Base-by-base conservation (phyloP, 2,797 vertebrate genomes). In the Ceyx erithaca region DNA sequence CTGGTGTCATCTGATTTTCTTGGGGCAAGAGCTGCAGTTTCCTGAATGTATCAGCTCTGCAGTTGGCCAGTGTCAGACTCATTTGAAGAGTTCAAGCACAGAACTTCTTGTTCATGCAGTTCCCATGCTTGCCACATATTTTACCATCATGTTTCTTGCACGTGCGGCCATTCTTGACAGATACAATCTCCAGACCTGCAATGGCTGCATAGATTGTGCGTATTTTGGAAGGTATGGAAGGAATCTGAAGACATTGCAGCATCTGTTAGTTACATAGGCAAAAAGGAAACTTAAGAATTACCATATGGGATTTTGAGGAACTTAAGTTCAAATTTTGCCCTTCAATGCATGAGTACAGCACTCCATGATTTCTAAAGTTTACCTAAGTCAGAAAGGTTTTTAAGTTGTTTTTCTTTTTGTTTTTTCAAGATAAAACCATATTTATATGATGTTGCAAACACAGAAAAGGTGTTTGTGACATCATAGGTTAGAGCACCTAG, bases 151-250 rank as follows among this genome's bases (percentile, higher is more conserved):
- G 87, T 93, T 96, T 95, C 87, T 94, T 84, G 85, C 95, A 95
- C 57, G 61, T 89, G 95, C 92, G 94, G 92, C 94, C 91, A 94
- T 96, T 80, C 92, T 80, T 97, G 97, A 98, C 97, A 97, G 97
- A 98, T 95, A 98, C 80, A 97, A 85, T 97, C 85, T 98, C 97
- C 98, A 98, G 98, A 94, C 91, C 95, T 81, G 25, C 43, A 41
- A 83, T 80, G 71, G 87, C 91, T 85, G 93, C 96, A 85, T 83
- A 95, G 93, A 95, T 41, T 52, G 91, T 95, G 93, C 93, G 96
- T 97, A 96, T 97, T 98, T 97, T 97, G 97, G 97, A 98, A 97
- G 96, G 96, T 94, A 94, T 62, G 91, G 95, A 89, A 97, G 94
- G 97, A 97, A 97, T 97, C 96, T 64, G 86, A 95, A 95, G 97